Conservation (phyloP, 1,140 invertebrate species). For the Macrobrachium nipponense region DNA sequence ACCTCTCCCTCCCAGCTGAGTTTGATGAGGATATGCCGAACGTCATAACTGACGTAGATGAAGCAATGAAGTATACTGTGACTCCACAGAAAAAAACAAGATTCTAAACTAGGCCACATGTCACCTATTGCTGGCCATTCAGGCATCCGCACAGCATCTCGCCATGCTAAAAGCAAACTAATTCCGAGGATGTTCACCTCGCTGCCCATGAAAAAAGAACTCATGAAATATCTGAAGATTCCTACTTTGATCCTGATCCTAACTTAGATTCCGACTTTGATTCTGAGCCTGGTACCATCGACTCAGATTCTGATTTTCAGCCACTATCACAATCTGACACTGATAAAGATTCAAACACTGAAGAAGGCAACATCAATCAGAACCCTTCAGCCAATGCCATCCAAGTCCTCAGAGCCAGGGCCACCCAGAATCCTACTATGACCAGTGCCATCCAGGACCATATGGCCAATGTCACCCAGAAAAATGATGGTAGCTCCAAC, state of each 20-base stretch:
- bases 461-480: no score
- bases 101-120: no score
- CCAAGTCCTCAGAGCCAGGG: no score
- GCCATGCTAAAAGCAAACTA: slow-evolving; percentile 6
- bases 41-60: slow-evolving; percentile 8
- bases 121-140: slow-evolving; percentile 9
- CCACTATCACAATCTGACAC: slow-evolving; percentile 7
- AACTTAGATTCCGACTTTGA: slow-evolving; percentile 5
- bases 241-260: no score
- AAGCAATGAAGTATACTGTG: no score
- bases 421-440: no score
- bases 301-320: slow-evolving; percentile 11
- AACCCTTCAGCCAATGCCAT: no score
- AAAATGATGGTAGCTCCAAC: no score
- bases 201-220: no score
- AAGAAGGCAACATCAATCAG: no score
- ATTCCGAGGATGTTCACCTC: slow-evolving; percentile 9
- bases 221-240: no score
- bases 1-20: slow-evolving; percentile 14
- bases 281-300: slow-evolving; percentile 12
- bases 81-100: slow-evolving; percentile 14
- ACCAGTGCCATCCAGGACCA: no score
- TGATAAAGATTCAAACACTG: neutral
- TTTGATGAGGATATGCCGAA: slow-evolving; percentile 17
- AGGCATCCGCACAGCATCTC: slow-evolving; percentile 15